Evolutionary conservation across 2,888 invertebrate species (phyloP).

Genomic region (Desoria tigrina): DNA sequence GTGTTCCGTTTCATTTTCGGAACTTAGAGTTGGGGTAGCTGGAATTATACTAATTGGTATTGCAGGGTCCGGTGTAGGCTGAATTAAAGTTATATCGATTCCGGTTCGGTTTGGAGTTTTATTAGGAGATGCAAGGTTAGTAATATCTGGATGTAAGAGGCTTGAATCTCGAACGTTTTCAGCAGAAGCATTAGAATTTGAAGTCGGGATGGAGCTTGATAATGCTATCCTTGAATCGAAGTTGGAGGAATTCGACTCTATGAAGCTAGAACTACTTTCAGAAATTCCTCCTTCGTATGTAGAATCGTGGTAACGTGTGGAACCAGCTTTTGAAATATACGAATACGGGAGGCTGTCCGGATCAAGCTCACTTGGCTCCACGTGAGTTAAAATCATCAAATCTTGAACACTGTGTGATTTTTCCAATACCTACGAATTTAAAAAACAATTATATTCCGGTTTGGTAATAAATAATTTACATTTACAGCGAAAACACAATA

Average conservation of each 20-base stretch:
- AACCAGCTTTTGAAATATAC: slow-evolving; percentile 1
- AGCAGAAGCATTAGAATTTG: no score
- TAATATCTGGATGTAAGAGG: background rate
- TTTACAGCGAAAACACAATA: background rate
- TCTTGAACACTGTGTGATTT: slow-evolving; percentile 70
- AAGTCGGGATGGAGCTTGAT: background rate
- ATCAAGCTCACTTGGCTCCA: slow-evolving; percentile 60
- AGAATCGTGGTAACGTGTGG: background rate
- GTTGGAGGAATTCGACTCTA: no score
- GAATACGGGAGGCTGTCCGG: slow-evolving; percentile 33
- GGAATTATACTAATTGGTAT: slow-evolving; percentile 39
- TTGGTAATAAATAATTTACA: background rate
- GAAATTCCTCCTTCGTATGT: background rate
- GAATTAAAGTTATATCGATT: slow-evolving; percentile 32
- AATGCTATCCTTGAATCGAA: no score
- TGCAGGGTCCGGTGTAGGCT: slow-evolving; percentile 34
- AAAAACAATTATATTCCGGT: background rate
- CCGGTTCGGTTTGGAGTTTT: no score
- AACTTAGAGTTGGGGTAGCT: slow-evolving; percentile 43
- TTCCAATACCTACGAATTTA: slow-evolving; percentile 61
- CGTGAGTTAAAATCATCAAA: slow-evolving; percentile 68
- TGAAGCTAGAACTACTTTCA: background rate
- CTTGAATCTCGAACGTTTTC: background rate
- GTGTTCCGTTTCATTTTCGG: no score
- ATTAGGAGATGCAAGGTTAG: background rate